Evolutionary conservation across 2,888 invertebrate species (phyloP).

Genomic region (Agrochola litura): DNA sequence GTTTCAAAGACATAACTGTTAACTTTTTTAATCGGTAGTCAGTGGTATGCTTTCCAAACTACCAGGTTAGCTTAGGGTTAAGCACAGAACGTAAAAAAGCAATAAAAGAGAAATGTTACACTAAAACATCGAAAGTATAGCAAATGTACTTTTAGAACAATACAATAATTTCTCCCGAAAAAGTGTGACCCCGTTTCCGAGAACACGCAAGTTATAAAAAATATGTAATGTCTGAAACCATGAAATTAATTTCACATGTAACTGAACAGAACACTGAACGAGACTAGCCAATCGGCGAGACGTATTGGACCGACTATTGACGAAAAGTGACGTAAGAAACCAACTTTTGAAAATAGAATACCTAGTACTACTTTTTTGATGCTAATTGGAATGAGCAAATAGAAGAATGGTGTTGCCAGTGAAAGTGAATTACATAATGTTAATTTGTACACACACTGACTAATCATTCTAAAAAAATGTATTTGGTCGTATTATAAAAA

Average conservation of each 20-base stretch:
- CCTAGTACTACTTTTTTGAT: constrained; percentile 76
- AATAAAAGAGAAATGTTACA: constrained; percentile 59
- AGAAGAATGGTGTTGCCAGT: constrained; percentile 74
- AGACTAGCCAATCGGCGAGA: constrained; percentile 33
- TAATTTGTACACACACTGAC: constrained; percentile 70
- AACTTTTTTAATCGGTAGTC: background rate
- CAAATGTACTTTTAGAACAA: constrained; percentile 54
- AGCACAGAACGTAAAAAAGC: constrained; percentile 8
- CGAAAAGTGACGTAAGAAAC: constrained; percentile 55
- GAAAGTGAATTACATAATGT: constrained; percentile 83
- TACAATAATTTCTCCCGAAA: constrained; percentile 56
- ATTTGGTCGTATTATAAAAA: constrained; percentile 41
- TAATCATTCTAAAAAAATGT: constrained; percentile 72
- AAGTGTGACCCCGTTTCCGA: constrained; percentile 54
- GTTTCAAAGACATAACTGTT: background rate
- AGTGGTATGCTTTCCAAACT: background rate
- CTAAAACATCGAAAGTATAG: constrained; percentile 54
- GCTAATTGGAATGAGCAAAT: constrained; percentile 85
- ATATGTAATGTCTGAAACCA: constrained; percentile 57
- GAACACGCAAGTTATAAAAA: constrained; percentile 57
- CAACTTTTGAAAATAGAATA: constrained; percentile 72
- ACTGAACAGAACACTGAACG: constrained; percentile 34
- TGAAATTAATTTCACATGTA: constrained; percentile 60
- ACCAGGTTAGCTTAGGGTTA: background rate
- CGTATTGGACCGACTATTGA: constrained; percentile 31